phyloP scores from a whole-genome alignment of 2,888 invertebrate genomes.

The Oscheius sp. region DNA sequence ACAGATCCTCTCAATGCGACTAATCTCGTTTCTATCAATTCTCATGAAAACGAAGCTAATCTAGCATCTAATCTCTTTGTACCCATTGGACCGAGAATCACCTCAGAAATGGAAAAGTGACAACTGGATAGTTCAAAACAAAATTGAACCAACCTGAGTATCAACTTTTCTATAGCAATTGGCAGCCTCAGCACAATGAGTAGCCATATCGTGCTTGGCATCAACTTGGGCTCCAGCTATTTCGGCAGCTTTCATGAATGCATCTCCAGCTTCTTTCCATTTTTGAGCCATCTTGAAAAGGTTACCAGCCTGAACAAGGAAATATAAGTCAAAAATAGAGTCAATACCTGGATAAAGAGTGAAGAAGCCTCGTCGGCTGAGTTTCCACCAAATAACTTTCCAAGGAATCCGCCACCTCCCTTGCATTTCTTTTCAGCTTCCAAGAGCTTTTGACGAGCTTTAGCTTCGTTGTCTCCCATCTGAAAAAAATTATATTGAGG shows the following conservation, averaged over 20 bases:
- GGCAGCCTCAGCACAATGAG: conserved; percentile 93
- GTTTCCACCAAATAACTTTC: conserved; percentile 53
- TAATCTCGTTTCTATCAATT: no score
- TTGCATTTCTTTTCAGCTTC: conserved; percentile 67
- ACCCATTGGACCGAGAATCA: no score
- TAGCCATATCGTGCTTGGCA: conserved; percentile 90
- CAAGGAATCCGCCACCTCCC: conserved; percentile 66
- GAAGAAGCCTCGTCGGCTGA: conserved; percentile 61
- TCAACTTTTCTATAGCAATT: conserved; percentile 78
- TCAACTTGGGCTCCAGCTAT: conserved; percentile 76
- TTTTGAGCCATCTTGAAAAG: conserved; percentile 99
- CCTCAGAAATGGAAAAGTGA: no score
- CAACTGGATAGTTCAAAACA: no score
- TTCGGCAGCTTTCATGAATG: conserved; percentile 90
- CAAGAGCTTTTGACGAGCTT: conserved; percentile 63
- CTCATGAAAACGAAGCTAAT: no score
- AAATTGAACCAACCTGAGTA: conserved; percentile 53
- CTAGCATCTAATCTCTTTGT: no score
- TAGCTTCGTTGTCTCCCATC: conserved; percentile 66
- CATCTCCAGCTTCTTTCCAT: conserved; percentile 92
- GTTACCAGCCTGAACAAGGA: conserved; percentile 85
- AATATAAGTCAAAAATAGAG: not conserved
- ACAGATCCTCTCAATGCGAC: no score
- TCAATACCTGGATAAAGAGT: conserved; percentile 62
- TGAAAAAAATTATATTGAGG: not conserved